Evolutionary conservation across 2,113 vertebrate species (phyloP).

Genomic region (Tretioscincus oriximinensis): DNA sequence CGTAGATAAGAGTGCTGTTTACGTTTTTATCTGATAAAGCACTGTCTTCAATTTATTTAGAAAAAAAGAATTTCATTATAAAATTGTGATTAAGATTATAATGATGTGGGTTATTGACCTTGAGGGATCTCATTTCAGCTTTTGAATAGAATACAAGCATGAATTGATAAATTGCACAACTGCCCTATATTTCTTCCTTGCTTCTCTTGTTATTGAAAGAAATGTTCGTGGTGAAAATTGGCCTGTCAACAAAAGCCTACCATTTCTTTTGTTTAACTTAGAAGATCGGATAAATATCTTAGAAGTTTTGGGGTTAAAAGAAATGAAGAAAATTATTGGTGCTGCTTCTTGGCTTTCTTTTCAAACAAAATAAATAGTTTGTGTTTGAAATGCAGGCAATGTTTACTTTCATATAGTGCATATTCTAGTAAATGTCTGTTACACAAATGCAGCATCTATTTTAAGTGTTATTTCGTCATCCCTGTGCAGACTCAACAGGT

Average conservation of each 20-base stretch:
- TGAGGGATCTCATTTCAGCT: neutral
- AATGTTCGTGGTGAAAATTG: neutral
- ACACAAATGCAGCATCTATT: conserved; percentile 42
- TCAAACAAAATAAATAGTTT: neutral
- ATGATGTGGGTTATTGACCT: neutral
- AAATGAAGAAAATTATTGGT: fast-evolving
- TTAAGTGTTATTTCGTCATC: conserved; percentile 50
- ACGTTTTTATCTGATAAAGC: neutral
- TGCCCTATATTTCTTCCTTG: neutral
- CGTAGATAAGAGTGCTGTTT: neutral
- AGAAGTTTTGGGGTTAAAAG: neutral
- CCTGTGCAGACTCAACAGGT: neutral
- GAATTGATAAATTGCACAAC: neutral
- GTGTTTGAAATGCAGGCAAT: neutral
- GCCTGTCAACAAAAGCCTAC: neutral
- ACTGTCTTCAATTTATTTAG: neutral
- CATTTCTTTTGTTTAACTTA: neutral
- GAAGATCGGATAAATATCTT: neutral
- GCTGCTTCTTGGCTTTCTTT: neutral
- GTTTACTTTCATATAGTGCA: conserved; percentile 5
- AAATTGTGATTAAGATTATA: neutral
- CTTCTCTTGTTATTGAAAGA: neutral
- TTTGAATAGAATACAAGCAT: neutral
- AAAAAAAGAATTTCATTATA: neutral
- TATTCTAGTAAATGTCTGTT: conserved; percentile 14